phyloP scores from a whole-genome alignment of 1,140 invertebrate genomes.

The Macrocentrus cingulum region DNA sequence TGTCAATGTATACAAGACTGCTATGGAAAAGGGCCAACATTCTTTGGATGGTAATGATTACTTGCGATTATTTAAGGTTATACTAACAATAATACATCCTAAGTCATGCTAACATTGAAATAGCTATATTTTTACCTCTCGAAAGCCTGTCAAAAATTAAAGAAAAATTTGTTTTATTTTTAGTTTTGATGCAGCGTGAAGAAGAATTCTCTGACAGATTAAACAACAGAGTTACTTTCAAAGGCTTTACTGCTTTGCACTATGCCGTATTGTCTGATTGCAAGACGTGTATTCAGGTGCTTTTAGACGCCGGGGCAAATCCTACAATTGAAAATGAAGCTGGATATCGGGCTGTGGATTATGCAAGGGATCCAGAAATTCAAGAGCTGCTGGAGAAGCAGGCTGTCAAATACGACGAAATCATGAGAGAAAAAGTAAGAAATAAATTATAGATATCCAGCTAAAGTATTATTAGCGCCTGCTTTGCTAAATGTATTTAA shows the following conservation, averaged over 20 bases:
- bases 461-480: too few species aligned
- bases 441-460: too few species aligned
- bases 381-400: constrained; percentile 56
- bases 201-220: constrained; percentile 79
- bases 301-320: constrained; percentile 71
- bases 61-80: constrained; percentile 10
- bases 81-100: too few species aligned
- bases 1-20: constrained; percentile 69
- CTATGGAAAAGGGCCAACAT: constrained; percentile 61
- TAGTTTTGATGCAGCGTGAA: constrained; percentile 71
- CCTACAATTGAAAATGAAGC: constrained; percentile 75
- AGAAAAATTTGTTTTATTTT: constrained; percentile 26
- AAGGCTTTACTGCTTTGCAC: constrained; percentile 86
- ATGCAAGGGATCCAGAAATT: constrained; percentile 67
- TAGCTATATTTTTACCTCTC: not conserved
- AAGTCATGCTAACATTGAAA: not conserved
- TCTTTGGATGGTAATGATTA: constrained; percentile 64
- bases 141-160: not conserved
- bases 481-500: too few species aligned
- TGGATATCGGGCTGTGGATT: constrained; percentile 77
- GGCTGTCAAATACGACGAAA: constrained; percentile 48
- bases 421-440: constrained; percentile 48
- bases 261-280: constrained; percentile 84
- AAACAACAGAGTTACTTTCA: constrained; percentile 74
- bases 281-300: constrained; percentile 61